Percentiles rank a stretch among this genome's conserved stretches.
These are phyloP conservation scores for Pseudopipra pipra DNA, from an alignment of 2,113 vertebrate species.

Conservation along the genomic window DNA sequence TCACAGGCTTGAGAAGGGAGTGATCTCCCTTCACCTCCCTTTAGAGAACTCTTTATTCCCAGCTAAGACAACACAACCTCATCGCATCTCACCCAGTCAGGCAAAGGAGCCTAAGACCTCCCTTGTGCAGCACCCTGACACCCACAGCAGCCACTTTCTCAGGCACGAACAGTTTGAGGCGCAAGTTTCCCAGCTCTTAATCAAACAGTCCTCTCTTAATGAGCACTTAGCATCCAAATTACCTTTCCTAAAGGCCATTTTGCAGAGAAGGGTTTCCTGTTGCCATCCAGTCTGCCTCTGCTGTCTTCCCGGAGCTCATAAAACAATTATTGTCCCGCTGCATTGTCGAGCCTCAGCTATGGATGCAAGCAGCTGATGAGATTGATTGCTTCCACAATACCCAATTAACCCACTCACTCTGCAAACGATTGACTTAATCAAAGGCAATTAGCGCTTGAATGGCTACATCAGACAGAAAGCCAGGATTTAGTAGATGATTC, in stretches of 20 bases:
- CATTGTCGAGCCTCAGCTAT: not conserved
- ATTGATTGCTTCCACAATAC: conserved; percentile 65
- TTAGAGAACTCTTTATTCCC: not conserved
- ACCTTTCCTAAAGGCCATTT: conserved; percentile 19
- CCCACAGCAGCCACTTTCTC: not conserved
- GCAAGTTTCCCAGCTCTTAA: not conserved
- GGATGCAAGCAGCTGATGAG: conserved; percentile 47
- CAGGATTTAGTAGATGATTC: conserved; percentile 5
- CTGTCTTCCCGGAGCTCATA: conserved; percentile 53
- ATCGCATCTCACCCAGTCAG: not conserved
- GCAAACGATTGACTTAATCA: conserved; percentile 60
- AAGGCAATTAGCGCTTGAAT: conserved; percentile 60
- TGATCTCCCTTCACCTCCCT: not conserved
- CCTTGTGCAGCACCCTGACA: not conserved
- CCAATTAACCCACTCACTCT: conserved; percentile 66
- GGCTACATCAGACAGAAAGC: conserved; percentile 28
- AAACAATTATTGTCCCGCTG: conserved; percentile 51
- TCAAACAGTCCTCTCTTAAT: not conserved
- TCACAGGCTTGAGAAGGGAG: not conserved
- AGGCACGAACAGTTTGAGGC: fast-evolving
- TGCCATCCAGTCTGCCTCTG: conserved; percentile 40
- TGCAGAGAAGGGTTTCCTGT: not conserved
- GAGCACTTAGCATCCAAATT: conserved; percentile 15
- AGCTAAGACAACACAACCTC: not conserved
- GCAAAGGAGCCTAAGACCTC: not conserved